These are phyloP conservation scores for Ips typographus DNA, from an alignment of 1,140 invertebrate species.

Conservation along the genomic window DNA sequence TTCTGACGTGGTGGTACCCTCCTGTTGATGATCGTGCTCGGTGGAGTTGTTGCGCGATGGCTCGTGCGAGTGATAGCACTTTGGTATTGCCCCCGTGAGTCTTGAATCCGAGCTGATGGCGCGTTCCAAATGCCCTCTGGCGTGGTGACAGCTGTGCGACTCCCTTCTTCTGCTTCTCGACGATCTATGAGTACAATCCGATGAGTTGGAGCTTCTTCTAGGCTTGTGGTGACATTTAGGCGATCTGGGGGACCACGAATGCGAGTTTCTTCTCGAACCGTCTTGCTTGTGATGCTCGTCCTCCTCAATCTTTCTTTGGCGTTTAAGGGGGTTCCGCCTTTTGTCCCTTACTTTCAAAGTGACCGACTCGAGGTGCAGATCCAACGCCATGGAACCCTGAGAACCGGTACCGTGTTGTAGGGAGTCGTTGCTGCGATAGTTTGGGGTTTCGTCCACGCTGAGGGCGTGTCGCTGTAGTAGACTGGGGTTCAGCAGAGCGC, in stretches of 20 bases:
- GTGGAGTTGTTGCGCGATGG: slow-evolving; percentile 32
- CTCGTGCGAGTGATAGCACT: slow-evolving; percentile 44
- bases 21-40: slow-evolving; percentile 32
- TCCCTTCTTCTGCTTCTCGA: slow-evolving; percentile 44
- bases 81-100: slow-evolving; percentile 45
- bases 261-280: slow-evolving; percentile 39
- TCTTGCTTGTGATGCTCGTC: slow-evolving; percentile 53
- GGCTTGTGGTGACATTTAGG: slow-evolving; percentile 23
- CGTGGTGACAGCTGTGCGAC: slow-evolving; percentile 32
- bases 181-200: slow-evolving; percentile 49
- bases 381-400: slow-evolving; percentile 70
- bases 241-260: slow-evolving; percentile 36
- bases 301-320: slow-evolving; percentile 72
- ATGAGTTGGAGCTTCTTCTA: slow-evolving; percentile 48
- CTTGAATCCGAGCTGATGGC: slow-evolving; percentile 50
- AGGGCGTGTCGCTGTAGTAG: slow-evolving; percentile 62
- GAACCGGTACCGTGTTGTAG: slow-evolving; percentile 60
- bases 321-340: slow-evolving; percentile 68
- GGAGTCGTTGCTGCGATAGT: slow-evolving; percentile 54
- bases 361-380: slow-evolving; percentile 68
- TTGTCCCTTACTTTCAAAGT: slow-evolving; percentile 68
- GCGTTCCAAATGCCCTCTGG: slow-evolving; percentile 45
- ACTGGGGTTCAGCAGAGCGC: slow-evolving; percentile 59
- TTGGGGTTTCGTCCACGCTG: slow-evolving; percentile 60
- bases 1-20: slow-evolving; percentile 21